These are phyloP conservation scores for Diuraphis noxia DNA, from an alignment of 1,140 invertebrate species.

Conservation along the genomic window DNA sequence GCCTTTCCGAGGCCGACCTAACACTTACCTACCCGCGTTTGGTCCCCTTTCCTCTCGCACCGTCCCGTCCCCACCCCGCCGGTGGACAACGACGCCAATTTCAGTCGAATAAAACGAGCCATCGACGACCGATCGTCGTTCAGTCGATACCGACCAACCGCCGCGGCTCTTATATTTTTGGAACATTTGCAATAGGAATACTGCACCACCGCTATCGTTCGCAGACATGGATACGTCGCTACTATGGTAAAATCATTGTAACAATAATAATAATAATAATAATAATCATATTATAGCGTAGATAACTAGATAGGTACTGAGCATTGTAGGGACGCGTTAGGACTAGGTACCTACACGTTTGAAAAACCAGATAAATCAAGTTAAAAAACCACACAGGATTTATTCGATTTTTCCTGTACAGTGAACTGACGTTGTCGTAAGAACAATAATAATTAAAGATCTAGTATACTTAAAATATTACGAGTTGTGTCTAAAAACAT, in stretches of 20 bases:
- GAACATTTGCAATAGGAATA: not conserved
- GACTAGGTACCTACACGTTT: no score
- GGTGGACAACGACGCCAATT: not conserved
- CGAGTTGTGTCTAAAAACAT: not conserved
- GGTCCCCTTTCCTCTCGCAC: not conserved
- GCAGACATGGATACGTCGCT: slow-evolving; percentile 35
- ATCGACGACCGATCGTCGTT: not conserved
- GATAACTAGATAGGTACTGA: not conserved
- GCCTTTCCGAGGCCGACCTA: not conserved
- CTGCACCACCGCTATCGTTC: not conserved
- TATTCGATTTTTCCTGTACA: not conserved
- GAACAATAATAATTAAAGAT: no score
- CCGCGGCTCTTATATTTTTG: not conserved
- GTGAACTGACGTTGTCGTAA: not conserved
- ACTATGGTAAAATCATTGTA: slow-evolving; percentile 50
- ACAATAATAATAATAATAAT: no score
- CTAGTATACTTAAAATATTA: not conserved
- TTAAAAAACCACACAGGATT: not conserved
- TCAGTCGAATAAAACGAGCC: slow-evolving; percentile 44
- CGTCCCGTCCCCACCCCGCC: not conserved
- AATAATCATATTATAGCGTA: not conserved
- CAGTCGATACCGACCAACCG: slow-evolving; percentile 27
- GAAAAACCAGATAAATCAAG: not conserved
- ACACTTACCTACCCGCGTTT: not conserved
- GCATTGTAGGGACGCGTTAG: not conserved